Evolutionary conservation across 2,113 vertebrate species (phyloP).

Genomic region (Herpetotheres cachinnans): DNA sequence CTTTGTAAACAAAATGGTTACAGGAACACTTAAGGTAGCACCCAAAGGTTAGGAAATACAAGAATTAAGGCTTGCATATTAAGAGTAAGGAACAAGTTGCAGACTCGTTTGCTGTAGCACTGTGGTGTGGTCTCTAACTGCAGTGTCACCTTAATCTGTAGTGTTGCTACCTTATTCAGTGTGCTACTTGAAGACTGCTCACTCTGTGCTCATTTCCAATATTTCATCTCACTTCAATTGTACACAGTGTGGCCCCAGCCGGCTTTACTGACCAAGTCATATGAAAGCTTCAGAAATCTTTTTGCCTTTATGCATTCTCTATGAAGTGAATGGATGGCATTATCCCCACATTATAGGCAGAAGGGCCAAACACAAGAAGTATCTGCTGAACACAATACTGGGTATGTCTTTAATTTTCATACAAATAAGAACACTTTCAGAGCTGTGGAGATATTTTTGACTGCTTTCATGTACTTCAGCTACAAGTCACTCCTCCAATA

Average conservation of each 20-base stretch:
- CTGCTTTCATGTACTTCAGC: accelerated
- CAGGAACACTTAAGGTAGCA: background rate
- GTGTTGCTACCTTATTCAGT: background rate
- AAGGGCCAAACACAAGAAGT: background rate
- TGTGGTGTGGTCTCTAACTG: background rate
- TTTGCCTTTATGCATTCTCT: background rate
- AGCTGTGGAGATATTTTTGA: background rate
- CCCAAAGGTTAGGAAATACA: background rate
- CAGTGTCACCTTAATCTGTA: background rate
- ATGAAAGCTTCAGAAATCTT: background rate
- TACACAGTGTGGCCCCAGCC: background rate
- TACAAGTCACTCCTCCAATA: background rate
- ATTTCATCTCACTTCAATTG: background rate
- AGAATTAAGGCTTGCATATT: background rate
- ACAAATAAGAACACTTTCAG: background rate
- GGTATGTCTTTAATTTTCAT: background rate
- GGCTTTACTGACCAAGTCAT: background rate
- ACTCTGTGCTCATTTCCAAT: too few relatives aligned
- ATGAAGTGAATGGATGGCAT: background rate
- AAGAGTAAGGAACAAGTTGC: background rate
- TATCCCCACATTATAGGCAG: background rate
- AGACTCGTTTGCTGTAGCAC: background rate
- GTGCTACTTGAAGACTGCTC: background rate
- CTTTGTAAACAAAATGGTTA: background rate
- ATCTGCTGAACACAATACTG: background rate